Percentiles rank a stretch among this genome's conserved stretches.
Evolutionary conservation across 2,888 invertebrate species (phyloP).

Genomic region (Drosophila parthenogenetica): DNA sequence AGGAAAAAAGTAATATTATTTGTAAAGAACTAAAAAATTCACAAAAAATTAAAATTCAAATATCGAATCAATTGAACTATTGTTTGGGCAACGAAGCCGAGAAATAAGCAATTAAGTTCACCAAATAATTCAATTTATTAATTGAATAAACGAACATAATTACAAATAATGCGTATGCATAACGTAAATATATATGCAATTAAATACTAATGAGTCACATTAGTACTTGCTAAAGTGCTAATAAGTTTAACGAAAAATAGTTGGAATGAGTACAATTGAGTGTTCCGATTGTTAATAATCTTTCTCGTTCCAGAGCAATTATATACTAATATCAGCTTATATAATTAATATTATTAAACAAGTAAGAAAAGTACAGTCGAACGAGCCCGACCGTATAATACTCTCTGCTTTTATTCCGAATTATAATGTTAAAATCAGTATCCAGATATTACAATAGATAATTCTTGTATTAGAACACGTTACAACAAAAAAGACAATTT

Average conservation of each 20-base stretch:
- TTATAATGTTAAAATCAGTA: too few relatives aligned
- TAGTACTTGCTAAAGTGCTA: constrained; percentile 51
- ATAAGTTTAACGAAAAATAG: constrained; percentile 44
- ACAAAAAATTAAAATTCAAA: constrained; percentile 58
- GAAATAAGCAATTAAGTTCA: constrained; percentile 70
- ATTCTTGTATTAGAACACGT: too few relatives aligned
- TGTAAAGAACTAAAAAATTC: constrained; percentile 22
- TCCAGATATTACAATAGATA: too few relatives aligned
- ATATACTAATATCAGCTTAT: too few relatives aligned
- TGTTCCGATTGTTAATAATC: too few relatives aligned
- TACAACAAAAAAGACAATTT: too few relatives aligned
- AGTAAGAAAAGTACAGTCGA: constrained; percentile 8
- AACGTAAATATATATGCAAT: constrained; percentile 53
- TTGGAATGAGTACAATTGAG: too few relatives aligned
- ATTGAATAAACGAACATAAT: constrained; percentile 58
- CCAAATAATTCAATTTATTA: constrained; percentile 76
- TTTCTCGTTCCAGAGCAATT: too few relatives aligned
- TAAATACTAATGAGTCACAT: constrained; percentile 71
- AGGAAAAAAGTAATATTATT: constrained; percentile 3
- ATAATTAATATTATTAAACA: neutral
- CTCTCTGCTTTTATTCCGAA: too few relatives aligned
- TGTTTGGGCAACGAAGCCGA: constrained; percentile 54
- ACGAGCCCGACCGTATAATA: too few relatives aligned
- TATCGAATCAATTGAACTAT: constrained; percentile 60
- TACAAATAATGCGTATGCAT: constrained; percentile 45